Percentiles rank a stretch among this genome's conserved stretches.
Conservation (phyloP, 2,797 vertebrate genomes). For the Siniperca obscura region DNA sequence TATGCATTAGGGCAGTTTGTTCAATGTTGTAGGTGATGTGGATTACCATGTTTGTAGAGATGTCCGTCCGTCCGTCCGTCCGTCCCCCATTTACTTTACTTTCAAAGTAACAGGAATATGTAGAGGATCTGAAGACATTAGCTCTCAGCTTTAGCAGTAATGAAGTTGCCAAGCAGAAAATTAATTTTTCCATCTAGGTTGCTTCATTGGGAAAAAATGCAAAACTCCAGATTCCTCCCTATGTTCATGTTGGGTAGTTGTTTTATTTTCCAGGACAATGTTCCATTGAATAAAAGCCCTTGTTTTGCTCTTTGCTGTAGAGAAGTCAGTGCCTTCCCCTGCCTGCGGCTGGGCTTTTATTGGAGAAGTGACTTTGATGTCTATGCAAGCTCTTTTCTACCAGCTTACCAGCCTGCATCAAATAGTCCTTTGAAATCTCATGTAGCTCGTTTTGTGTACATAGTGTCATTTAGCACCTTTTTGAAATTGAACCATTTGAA, state of each 20-base stretch:
- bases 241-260: slow-evolving; percentile 77
- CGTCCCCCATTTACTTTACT: slow-evolving; percentile 38
- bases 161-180: slow-evolving; percentile 76
- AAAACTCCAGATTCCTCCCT: slow-evolving; percentile 79
- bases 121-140: slow-evolving; percentile 72
- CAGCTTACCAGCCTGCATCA: slow-evolving; percentile 85
- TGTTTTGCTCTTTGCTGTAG: slow-evolving; percentile 81
- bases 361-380: slow-evolving; percentile 85
- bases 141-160: slow-evolving; percentile 68
- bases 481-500: slow-evolving; percentile 77
- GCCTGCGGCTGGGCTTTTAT: slow-evolving; percentile 84
- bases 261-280: slow-evolving; percentile 79
- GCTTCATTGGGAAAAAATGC: slow-evolving; percentile 84
- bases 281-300: slow-evolving; percentile 77
- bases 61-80: slow-evolving; percentile 6
- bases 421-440: slow-evolving; percentile 81
- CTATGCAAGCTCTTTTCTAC: slow-evolving; percentile 88
- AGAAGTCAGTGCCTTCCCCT: slow-evolving; percentile 85
- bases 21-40: slow-evolving; percentile 74
- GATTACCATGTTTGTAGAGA: slow-evolving; percentile 71
- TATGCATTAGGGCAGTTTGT: slow-evolving; percentile 66
- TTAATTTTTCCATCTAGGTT: slow-evolving; percentile 76
- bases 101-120: slow-evolving; percentile 71
- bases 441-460: slow-evolving; percentile 83
- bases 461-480: slow-evolving; percentile 83